Base-by-base conservation (phyloP, 2,113 vertebrate genomes). In the Prunella himalayana region DNA sequence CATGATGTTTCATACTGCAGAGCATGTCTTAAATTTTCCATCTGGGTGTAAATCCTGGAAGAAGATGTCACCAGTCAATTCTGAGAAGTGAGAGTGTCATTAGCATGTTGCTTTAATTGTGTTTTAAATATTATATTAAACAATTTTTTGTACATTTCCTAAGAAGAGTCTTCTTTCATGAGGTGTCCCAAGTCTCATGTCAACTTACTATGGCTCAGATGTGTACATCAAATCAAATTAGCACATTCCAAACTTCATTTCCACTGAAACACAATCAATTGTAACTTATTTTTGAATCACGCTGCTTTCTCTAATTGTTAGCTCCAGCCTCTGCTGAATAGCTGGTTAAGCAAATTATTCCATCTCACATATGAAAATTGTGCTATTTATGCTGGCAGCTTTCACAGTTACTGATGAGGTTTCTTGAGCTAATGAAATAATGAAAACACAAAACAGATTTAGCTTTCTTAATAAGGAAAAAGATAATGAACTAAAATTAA, bases 221-320 rank as follows among this genome's bases (percentile, higher is more conserved):
- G 97, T 97, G 98, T 97, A 96, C 78, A 49, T 56, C 51, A 97
- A 98, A 98, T 98, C 98, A 94, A 98, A 98, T 98, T 98, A 98
- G 93, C 97, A 95, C 96, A 97, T 98, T 98, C 96, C 98, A 98
- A 98, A 98, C 98, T 97, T 98, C 97, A 97, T 98, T 98, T 98
- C 85, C 97, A 96, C 97, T 98, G 98, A 98, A 98, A 98, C 98
- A 98, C 98, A 98, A 98, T 98, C 98, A 98, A 98, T 98, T 98
- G 97, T 98, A 98, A 98, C 98, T 98, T 98, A 93, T 98, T 98
- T 98, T 98, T 47, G 64, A 98, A 98, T 97, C 98, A 97, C 31
- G 16, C 97, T 77, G 96, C 97, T 97, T 96, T 97, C 98, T 98
- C 97, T 98, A 98, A 98, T 98, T 98, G 98, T 97, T 96, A 98